Base-by-base conservation (phyloP, 2,113 vertebrate species). In the Falco punctatus region DNA sequence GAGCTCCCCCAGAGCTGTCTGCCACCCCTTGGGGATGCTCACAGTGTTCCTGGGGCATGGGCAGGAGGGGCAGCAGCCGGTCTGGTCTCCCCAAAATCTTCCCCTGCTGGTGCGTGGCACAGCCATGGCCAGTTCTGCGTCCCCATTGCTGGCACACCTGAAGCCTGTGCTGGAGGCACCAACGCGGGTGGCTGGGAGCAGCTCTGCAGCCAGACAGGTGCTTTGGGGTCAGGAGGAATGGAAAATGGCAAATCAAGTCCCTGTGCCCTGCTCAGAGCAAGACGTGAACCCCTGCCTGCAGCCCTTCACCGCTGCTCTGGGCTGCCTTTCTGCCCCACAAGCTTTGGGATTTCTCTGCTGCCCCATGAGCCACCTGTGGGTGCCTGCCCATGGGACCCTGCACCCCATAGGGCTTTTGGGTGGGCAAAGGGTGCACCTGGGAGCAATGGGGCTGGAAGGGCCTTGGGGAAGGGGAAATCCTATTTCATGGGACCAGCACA, bases 11-110 rank as follows among this genome's bases (percentile, higher is more conserved):
- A 2, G 42, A 18, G 49, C 40, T 57, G 49, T 49, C 49, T 19
- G 24, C 14, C 1, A 0, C 26, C 19, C 44, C 23, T 52, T 0
- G 1, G 28, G 59, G 46, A 16, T 40, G 38, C 81, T 52, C 2
- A 0, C 1, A 1, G 58, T 26, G 27, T 14, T 46, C 46, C 18
- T 0, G 1, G 4, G 18, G 61, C 1, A 0, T 48, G 38, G 32
- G 35, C 74, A 46, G 49, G 51, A 44, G 81, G 27, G 35, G 14
- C 70, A 82, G 32, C 0, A 1, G 12, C 79, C 1, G 2, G 9
- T 10, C 61, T 35, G 54, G 14, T 24, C 21, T 35, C 18, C 9
- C 55, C 19, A 0, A 62, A 64, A 40, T 15, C 48, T 32, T 13
- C 8, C 48, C 67, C 15, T 0, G 0, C 9, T 7, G 28, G 33